A percentile compares a stretch with the other conserved stretches of the same genome.
Evolutionary conservation across 2,888 invertebrate species (phyloP).

Genomic region (Oxyteleia sp.): DNA sequence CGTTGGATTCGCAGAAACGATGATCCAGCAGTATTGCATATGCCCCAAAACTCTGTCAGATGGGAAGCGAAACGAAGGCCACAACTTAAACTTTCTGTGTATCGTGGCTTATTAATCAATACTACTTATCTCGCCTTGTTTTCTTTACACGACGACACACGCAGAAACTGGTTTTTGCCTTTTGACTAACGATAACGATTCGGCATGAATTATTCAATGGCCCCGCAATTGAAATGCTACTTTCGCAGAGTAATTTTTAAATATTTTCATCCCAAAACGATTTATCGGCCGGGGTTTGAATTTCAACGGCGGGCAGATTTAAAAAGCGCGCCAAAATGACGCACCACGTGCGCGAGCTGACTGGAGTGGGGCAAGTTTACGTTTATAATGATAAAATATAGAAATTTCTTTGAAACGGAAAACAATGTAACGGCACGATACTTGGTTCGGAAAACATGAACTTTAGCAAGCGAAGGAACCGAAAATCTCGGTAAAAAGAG

Average conservation of each 20-base stretch:
- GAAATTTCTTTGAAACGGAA: no score
- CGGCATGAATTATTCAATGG: conserved; percentile 62
- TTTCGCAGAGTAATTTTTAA: conserved; percentile 26
- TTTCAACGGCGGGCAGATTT: conserved; percentile 23
- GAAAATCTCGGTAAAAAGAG: no score
- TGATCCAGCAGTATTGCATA: conserved; percentile 65
- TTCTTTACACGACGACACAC: conserved; percentile 66
- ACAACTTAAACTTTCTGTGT: conserved; percentile 42
- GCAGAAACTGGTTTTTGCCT: conserved; percentile 61
- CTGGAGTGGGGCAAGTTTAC: no score
- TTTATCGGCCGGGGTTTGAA: conserved; percentile 10
- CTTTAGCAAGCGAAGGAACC: no score
- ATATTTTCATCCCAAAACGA: conserved; percentile 27
- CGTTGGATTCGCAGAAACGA: conserved; percentile 66
- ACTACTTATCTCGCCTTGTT: conserved; percentile 71
- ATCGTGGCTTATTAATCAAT: conserved; percentile 72
- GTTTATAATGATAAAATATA: no score
- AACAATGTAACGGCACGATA: no score
- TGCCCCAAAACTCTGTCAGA: conserved; percentile 64
- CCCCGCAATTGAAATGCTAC: conserved; percentile 46
- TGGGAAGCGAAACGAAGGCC: conserved; percentile 70
- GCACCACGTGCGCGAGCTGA: no score
- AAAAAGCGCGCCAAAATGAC: conserved; percentile 41
- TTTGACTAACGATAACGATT: conserved; percentile 63
- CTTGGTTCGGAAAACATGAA: no score